Evolutionary conservation across 1,140 invertebrate genomes (phyloP).

Genomic region (Lepeophtheirus salmonis): DNA sequence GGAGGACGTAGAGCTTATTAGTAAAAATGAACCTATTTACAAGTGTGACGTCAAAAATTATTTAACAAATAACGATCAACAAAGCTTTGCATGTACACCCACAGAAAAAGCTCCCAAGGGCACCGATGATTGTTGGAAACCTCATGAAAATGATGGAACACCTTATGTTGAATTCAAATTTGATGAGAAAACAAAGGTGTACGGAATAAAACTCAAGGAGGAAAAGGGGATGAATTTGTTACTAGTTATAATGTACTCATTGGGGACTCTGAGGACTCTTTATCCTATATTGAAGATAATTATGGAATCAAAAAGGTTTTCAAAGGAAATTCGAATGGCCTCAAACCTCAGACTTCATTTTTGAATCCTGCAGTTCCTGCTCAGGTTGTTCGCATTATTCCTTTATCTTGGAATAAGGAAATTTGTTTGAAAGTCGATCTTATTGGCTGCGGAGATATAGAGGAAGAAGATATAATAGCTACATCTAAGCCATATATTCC

Average conservation of each 20-base stretch:
- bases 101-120: neutral
- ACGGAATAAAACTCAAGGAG: neutral
- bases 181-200: neutral
- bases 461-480: neutral
- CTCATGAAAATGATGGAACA: neutral
- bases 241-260: neutral
- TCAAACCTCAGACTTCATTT: neutral
- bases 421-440: conserved; percentile 3
- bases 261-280: neutral
- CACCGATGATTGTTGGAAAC: neutral
- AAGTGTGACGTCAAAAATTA: neutral
- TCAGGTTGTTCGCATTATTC: neutral
- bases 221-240: neutral
- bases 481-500: neutral
- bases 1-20: neutral
- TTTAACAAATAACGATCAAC: neutral
- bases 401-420: neutral
- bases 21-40: neutral
- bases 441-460: neutral
- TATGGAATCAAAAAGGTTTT: neutral
- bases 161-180: neutral
- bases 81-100: neutral
- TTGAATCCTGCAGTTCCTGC: neutral
- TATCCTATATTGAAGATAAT: neutral
- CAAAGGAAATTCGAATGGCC: neutral